Evolutionary conservation across 2,888 invertebrate genomes (phyloP), one percentile per base, ranked within the genome.

Genomic region (Periphyllus acericola): DNA sequence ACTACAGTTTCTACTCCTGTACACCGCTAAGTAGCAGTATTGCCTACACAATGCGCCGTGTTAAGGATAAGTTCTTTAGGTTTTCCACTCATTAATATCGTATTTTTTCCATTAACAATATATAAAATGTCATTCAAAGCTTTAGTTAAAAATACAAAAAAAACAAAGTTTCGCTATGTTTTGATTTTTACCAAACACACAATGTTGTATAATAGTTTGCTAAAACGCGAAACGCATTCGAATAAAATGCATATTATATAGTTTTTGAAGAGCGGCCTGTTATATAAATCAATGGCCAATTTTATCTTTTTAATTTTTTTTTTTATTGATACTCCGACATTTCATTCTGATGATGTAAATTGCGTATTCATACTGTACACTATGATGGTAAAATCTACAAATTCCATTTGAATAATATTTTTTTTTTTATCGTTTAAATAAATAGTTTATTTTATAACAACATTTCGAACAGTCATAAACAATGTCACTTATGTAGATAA

Each of bases 41-140:
- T 76, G 76, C 76, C 40, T 76, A 76, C 8, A 29, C 29, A 76
- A 46, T 29, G 29, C 46, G 46, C 76, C 76, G 76, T 46, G 6
- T 60, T 60, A 55, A 4, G 2, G 55, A 17, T 55, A 46, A 46
- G 46, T 46, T 46, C 8, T 14, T 14, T 46, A 11, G 14, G 11
- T 46, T 14, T 46, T 46, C 46, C 11, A 46, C 11, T 14, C 14
- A 46, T 46, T 11, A 14, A 46, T 46, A 36, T 36, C 4, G 6
- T 36, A 36, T 36, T 36, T 36, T 36, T 5, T 6, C 6, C 6
- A n/a, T n/a, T n/a, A n/a, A n/a, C n/a, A n/a, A n/a, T n/a, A n/a
- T n/a, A n/a, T n/a, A n/a, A n/a, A n/a, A n/a, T n/a, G n/a, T 11
- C 3, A 36, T 46, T 46, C 8, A 5, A 1, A 9, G 14, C 14